These are phyloP conservation scores for Dorcus hopei DNA, from an alignment of 2,888 invertebrate species.

Conservation along the genomic window DNA sequence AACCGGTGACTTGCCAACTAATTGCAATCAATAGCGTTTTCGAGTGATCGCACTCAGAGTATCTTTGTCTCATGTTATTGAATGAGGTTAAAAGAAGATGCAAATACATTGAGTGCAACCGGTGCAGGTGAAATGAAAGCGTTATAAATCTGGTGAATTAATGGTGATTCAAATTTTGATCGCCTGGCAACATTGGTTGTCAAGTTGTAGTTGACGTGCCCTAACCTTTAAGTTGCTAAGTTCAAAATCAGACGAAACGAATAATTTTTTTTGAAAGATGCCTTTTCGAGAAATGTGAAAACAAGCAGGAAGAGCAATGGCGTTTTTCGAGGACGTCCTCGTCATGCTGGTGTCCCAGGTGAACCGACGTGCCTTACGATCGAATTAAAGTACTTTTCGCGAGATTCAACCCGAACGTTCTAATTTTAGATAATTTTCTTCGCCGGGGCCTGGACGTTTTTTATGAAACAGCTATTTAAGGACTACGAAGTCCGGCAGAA, in stretches of 20 bases:
- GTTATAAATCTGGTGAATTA: too few species aligned
- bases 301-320: conserved; percentile 56
- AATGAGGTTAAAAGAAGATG: too few species aligned
- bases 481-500: conserved; percentile 97
- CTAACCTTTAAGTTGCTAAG: conserved; percentile 13
- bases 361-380: background rate
- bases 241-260: background rate
- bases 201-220: conserved; percentile 10
- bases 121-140: too few species aligned
- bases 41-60: too few species aligned
- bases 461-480: conserved; percentile 92
- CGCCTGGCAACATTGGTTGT: background rate
- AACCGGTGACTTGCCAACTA: too few species aligned
- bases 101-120: too few species aligned
- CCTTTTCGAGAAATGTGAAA: background rate
- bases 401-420: background rate
- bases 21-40: too few species aligned
- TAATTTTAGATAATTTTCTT: conserved; percentile 83
- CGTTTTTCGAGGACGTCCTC: conserved; percentile 78
- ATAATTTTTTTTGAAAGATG: background rate
- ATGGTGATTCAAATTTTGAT: too few species aligned
- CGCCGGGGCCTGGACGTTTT: conserved; percentile 96
- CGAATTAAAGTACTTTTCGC: background rate
- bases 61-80: too few species aligned
- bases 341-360: conserved; percentile 71